A percentile compares a stretch with the other conserved stretches of the same genome.
Conservation (phyloP, 2,113 vertebrate genomes). For the Psettodes erumei region DNA sequence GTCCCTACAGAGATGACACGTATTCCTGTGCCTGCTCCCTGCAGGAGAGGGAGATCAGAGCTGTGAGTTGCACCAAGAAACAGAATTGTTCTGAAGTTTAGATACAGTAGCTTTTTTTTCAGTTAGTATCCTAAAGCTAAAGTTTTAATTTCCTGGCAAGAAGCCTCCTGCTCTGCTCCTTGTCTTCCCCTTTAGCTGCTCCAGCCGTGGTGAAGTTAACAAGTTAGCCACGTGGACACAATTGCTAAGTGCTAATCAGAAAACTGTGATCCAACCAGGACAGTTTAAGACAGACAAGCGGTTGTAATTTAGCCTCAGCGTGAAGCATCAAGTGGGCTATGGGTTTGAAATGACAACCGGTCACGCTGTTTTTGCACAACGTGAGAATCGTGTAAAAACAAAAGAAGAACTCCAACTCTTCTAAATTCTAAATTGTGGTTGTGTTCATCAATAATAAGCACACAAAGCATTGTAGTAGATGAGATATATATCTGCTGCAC, state of each 20-base stretch:
- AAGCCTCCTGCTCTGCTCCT: slow-evolving; percentile 1
- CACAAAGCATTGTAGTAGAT: too few relatives aligned
- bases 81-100: not conserved
- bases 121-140: not conserved
- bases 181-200: slow-evolving; percentile 2
- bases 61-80: slow-evolving; percentile 78
- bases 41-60: slow-evolving; percentile 89
- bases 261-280: not conserved
- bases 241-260: slow-evolving; percentile 4
- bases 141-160: not conserved
- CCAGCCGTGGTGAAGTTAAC: not conserved
- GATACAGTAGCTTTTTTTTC: not conserved
- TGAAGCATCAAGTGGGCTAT: not conserved
- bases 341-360: not conserved
- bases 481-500: too few relatives aligned
- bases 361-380: not conserved
- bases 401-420: not conserved
- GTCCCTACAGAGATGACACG: slow-evolving; percentile 87
- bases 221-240: not conserved
- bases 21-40: slow-evolving; percentile 85
- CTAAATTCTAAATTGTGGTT: not conserved
- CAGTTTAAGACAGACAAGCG: not conserved
- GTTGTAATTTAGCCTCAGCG: not conserved
- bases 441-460: too few relatives aligned
- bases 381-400: not conserved